Evolutionary conservation across 64 coral and sea anemone genomes (phyloP), one percentile per base, ranked within the genome.

Genomic region (Stichodactyla mertensii): DNA sequence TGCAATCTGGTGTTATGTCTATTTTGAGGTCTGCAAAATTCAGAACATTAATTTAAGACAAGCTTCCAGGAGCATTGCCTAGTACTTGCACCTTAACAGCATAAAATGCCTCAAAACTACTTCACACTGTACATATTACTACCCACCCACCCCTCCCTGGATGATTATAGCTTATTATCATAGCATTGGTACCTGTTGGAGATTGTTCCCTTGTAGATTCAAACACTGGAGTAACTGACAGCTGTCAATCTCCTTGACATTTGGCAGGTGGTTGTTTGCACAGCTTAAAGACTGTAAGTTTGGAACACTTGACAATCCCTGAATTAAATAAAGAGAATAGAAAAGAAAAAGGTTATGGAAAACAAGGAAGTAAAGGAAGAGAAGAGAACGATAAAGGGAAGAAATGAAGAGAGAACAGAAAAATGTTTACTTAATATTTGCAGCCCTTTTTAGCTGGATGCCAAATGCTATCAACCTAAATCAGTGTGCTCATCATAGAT

Each of bases 291-390:
- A 54, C 24, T 95, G 93, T 60, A 99, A 84, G 23, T 86, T 77
- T 71, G 11, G 79, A 58, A 94, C 61, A 28, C 61, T 86, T 45
- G 90, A 99, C 52, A 99, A 85, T 86, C 97, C 97, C 97, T 98
- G 58, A 52, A 59, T 57, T 52, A 9, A 60, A 77, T 77, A 88
- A 88, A 4, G 27, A 9, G 69, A 58, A 58, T 58, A 45, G 36
- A 55, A 6, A 20, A 66, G 19, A 22, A n/a, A 9, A 22, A 22
- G 7, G 20, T 6, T 28, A 36, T 7, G 69, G 23, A 74, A 19
- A 6, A 20, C 1, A n/a, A 66, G 62, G 13, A 20, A 66, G 12
- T 0, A 66, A 59, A 12, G 57, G 57, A 59, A 59, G 57, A 16
- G 12, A 16, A 16, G 62, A 66, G 14, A 16, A 16, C 3, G 15